phyloP scores from a whole-genome alignment of 2,113 vertebrate genomes.

The Megalops atlanticus region DNA sequence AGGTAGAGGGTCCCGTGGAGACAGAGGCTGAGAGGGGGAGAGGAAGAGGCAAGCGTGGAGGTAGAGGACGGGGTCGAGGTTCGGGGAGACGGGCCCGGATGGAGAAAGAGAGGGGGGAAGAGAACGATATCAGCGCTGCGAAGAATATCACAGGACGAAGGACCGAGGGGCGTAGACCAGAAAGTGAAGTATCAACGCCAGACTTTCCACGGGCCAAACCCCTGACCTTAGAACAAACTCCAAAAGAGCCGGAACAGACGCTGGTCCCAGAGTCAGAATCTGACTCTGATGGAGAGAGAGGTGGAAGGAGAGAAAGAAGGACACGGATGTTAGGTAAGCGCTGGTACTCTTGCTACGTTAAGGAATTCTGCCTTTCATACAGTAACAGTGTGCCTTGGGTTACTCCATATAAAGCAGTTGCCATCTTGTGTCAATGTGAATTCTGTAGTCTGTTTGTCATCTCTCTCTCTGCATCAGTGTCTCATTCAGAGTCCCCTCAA shows the following conservation, averaged over 20 bases:
- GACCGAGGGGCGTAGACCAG: not conserved
- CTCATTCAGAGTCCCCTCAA: slow-evolving; percentile 53
- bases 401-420: not conserved
- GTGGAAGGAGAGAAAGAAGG: slow-evolving; percentile 28
- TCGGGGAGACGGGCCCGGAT: slow-evolving; percentile 2
- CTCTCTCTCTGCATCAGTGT: slow-evolving; percentile 45
- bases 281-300: slow-evolving; percentile 74
- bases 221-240: slow-evolving; percentile 53
- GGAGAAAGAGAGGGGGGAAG: slow-evolving; percentile 24
- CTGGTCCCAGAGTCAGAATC: slow-evolving; percentile 78
- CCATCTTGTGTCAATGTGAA: not conserved
- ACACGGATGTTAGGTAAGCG: slow-evolving; percentile 22
- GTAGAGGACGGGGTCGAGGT: not conserved
- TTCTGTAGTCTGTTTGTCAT: not conserved
- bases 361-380: not conserved
- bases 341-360: not conserved
- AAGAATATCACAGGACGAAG: not conserved
- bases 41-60: slow-evolving; percentile 22
- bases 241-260: slow-evolving; percentile 51
- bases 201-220: slow-evolving; percentile 18
- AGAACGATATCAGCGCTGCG: slow-evolving; percentile 15
- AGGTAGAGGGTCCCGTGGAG: slow-evolving; percentile 22
- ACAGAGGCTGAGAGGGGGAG: not conserved
- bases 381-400: not conserved
- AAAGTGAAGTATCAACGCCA: slow-evolving; percentile 8